Evolutionary conservation across 2,113 vertebrate genomes (phyloP).

Genomic region (Nannospalax galili): DNA sequence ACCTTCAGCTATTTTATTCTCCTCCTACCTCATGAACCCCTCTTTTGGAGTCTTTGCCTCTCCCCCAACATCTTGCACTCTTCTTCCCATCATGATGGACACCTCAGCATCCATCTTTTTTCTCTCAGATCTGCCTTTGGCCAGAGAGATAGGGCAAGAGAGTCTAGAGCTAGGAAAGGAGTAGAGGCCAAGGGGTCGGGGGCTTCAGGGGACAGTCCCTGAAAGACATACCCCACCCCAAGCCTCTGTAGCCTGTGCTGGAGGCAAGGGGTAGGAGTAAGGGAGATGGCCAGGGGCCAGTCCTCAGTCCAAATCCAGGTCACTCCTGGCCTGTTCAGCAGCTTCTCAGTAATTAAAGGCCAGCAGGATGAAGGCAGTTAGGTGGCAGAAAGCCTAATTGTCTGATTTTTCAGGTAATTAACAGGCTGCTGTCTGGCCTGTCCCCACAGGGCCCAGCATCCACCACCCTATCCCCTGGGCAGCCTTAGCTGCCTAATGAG

Average conservation of each 20-base stretch:
- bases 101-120: neutral
- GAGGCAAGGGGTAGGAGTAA: neutral
- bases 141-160: neutral
- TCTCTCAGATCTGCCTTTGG: neutral
- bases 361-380: conserved; percentile 60
- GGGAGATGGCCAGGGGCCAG: neutral
- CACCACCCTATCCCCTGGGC: conserved; percentile 58
- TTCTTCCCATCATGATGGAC: neutral
- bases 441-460: conserved; percentile 66
- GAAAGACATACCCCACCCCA: no score
- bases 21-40: neutral
- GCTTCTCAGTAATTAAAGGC: conserved; percentile 73
- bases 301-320: conserved; percentile 70
- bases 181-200: neutral
- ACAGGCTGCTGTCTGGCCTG: conserved; percentile 76
- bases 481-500: conserved; percentile 82
- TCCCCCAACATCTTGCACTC: neutral
- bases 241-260: neutral
- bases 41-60: neutral
- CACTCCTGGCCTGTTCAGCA: conserved; percentile 66
- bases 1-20: neutral
- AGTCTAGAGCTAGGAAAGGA: neutral
- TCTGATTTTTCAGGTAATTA: conserved; percentile 83
- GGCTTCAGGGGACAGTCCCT: neutral
- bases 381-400: conserved; percentile 78